Base-by-base conservation (phyloP, 2,797 vertebrate genomes). In the Champsocephalus esox region DNA sequence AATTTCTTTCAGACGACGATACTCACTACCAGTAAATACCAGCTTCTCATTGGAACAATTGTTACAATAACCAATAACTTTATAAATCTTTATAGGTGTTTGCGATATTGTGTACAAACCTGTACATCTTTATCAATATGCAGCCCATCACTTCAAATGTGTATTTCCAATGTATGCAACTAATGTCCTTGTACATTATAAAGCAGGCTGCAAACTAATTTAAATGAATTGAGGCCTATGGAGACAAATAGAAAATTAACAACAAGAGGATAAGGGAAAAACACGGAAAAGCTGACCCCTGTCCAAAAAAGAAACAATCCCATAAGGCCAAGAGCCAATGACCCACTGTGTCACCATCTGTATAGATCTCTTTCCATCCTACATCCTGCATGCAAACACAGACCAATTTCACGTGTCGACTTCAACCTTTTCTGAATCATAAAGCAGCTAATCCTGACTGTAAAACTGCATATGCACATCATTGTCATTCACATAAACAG, bases 261-360 rank as follows among this genome's bases (percentile, higher is more conserved):
- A 61, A 87, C 68, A 84, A 81, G 66, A 52, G 71, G 58, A 88
- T 78, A 88, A 79, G 66, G 56, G 75, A 80, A 73, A 69, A 89
- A 80, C 66, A 85, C 87, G 81, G 92, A 77, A 84, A 85, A 84
- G 64, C 87, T 88, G 87, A 92, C 88, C 90, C 76, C 85, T 59
- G 77, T 92, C 90, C 91, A 92, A 93, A 88, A 79, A 82, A 90
- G 87, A 88, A 92, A 90, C 87, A 89, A 87, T 89, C 90, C 89
- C 83, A 92, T 61, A 88, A 90, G 89, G 90, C 91, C 80, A 80
- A 77, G 68, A 81, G 91, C 93, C 93, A 94, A 71, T 71, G 78
- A 76, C 93, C 92, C 77, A 92, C 93, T 93, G 94, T 87, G 93
- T 91, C 75, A 88, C 94, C 94, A 94, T 95, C 92, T 94, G 94